Evolutionary conservation across 1,140 invertebrate genomes (phyloP), one percentile per base, ranked within the genome.

Genomic region (Aphidius gifuensis): DNA sequence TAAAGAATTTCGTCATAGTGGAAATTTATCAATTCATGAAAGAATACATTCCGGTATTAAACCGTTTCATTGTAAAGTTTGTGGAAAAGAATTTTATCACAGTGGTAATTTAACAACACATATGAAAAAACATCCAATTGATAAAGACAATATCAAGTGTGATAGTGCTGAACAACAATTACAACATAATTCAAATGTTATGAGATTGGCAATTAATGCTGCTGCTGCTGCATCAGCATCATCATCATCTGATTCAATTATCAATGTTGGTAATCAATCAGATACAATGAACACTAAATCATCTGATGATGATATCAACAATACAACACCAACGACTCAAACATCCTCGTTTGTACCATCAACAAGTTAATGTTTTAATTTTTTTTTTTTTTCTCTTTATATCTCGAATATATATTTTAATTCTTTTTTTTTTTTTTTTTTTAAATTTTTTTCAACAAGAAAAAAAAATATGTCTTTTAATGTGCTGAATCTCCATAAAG

Each of bases 11-110:
- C 77, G 83, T 4, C 83, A 84, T 42, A 84, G 83, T 67, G 83
- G 83, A 7, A 84, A 84, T 70, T 69, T 85, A 55, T 83, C 72
- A 53, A 85, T 79, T 71, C 84, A 77, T 59, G 82, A 77, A 73
- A 80, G 67, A 75, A 85, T 78, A 80, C 84, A 81, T 67, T 83
- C 78, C 11, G 80, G 80, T 5, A 72, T 81, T 9, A 81, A 80
- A 62, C 88, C 88, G 8, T 89, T 87, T 73, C 85, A 86, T 70
- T 91, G 89, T 76, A 86, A 85, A 71, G 76, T 89, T 58, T 91
- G 89, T 76, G 83, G 84, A 40, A 86, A 88, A 68, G 83, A 84
- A 59, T 91, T 91, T 78, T 86, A 87, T 74, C 87, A 83, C 69
- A 85, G 81, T 71, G 86, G 80, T 68, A 88, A 83, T 71, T 80